phyloP scores from a whole-genome alignment of 2,113 vertebrate genomes.

The Plotosus lineatus region DNA sequence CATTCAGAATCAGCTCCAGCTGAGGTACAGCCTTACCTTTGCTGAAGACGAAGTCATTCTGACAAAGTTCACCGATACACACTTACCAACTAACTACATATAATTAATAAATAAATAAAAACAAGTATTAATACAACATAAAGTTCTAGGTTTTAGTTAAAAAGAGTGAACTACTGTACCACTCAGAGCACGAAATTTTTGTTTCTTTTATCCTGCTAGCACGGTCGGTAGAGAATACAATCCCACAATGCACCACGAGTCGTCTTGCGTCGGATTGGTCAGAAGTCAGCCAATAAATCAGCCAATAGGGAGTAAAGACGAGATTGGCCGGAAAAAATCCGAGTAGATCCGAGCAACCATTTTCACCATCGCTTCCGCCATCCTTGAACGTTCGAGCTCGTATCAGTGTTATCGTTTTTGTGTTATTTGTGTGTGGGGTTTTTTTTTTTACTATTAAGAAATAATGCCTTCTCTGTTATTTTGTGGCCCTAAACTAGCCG shows the following conservation, averaged over 20 bases:
- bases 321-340: neutral
- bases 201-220: neutral
- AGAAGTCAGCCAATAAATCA: constrained; percentile 1
- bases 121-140: neutral
- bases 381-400: too few relatives aligned
- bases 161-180: neutral
- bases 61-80: neutral
- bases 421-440: neutral
- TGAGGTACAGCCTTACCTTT: constrained; percentile 62
- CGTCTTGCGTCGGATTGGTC: constrained; percentile 27
- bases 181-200: neutral
- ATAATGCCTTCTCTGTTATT: constrained; percentile 85
- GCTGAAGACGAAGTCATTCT: constrained; percentile 77
- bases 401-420: neutral
- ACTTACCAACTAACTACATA: neutral
- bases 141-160: neutral
- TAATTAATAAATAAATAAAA: neutral
- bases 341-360: constrained; percentile 46
- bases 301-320: neutral
- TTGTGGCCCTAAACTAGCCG: constrained; percentile 90
- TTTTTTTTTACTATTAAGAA: neutral
- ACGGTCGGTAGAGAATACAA: neutral
- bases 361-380: constrained; percentile 30
- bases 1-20: neutral
- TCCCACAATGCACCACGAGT: constrained; percentile 34